Base-by-base conservation (phyloP, 1,140 invertebrate species). In the Aphelinus atriplicis region DNA sequence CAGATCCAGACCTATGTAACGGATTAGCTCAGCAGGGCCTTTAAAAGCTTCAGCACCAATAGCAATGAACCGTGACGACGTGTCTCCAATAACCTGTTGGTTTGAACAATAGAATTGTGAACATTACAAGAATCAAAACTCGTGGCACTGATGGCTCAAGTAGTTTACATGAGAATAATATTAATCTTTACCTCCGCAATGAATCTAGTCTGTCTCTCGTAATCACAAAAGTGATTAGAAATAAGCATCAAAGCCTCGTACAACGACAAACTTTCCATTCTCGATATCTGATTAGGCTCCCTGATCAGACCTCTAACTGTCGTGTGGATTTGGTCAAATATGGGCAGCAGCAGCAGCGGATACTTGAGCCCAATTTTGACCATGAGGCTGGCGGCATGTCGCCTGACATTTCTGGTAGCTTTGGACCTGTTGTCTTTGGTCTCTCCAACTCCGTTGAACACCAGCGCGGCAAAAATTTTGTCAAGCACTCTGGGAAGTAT, bases 191-290 rank as follows among this genome's bases (percentile, higher is more conserved):
- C 91, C 87, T 95, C 93, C 43, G 92, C 91, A 6, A 96, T 92
- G 77, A 96, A 96, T 43, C 90, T 87, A 45, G 92, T 93, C 83
- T 97, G 95, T 2, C 94, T 90, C 75, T 95, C 93, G 83, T 95
- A 97, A 86, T 97, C 94, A 82, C 94, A 93, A 81, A 95, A 95
- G 81, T 96, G 94, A 89, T 97, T 98, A 43, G 95, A 96, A 79
- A 94, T 94, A 1, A 95, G 86, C 2, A 96, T 83, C 10, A 95
- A 82, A 0, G 94, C 93, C 84, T 95, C 95, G 82, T 92, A 85
- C 3, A 97, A 84, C 1, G 94, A 94, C 45, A 94, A 93, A 78
- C 93, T 93, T 86, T 97, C 95, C 89, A 97, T 91, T 71, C 93
- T 93, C 62, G 93, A 94, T n/a, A 97, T 87, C 78, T 93, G 91